phyloP scores from a whole-genome alignment of 2,113 vertebrate species.

The Dunckerocampus dactyliophorus region DNA sequence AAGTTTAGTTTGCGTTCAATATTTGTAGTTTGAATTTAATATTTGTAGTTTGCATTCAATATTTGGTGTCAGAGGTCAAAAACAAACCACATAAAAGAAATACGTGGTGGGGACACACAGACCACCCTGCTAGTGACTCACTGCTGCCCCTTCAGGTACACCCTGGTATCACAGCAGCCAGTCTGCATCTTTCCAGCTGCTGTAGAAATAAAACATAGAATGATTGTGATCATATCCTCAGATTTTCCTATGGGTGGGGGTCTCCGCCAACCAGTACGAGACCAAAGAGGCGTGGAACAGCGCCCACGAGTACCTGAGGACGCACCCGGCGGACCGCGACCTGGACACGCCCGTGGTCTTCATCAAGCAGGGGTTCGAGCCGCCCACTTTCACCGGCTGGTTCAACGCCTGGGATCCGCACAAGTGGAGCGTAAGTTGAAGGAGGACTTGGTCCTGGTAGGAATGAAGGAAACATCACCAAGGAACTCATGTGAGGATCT shows the following conservation, averaged over 20 bases:
- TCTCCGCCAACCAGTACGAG: conserved; percentile 75
- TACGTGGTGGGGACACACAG: no score
- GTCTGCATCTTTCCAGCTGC: background rate
- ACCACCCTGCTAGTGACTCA: no score
- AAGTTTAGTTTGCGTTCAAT: no score
- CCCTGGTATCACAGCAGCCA: no score
- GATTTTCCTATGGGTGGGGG: conserved; percentile 89
- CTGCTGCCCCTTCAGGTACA: no score
- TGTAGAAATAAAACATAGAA: no score
- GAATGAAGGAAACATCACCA: background rate
- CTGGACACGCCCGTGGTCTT: conserved; percentile 73
- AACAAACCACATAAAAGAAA: no score
- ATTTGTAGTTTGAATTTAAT: no score
- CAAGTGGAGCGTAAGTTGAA: conserved; percentile 85
- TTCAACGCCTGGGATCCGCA: conserved; percentile 88
- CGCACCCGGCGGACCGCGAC: conserved; percentile 81
- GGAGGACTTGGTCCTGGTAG: background rate
- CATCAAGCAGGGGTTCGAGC: conserved; percentile 84
- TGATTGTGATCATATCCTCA: conserved; percentile 31
- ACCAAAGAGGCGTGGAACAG: conserved; percentile 72
- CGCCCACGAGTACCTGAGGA: conserved; percentile 77
- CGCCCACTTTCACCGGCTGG: conserved; percentile 88
- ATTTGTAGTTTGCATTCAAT: no score
- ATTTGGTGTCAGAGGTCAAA: no score
- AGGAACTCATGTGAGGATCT: background rate